phyloP scores from a whole-genome alignment of 2,113 vertebrate species.

The Bambusicola thoracicus region DNA sequence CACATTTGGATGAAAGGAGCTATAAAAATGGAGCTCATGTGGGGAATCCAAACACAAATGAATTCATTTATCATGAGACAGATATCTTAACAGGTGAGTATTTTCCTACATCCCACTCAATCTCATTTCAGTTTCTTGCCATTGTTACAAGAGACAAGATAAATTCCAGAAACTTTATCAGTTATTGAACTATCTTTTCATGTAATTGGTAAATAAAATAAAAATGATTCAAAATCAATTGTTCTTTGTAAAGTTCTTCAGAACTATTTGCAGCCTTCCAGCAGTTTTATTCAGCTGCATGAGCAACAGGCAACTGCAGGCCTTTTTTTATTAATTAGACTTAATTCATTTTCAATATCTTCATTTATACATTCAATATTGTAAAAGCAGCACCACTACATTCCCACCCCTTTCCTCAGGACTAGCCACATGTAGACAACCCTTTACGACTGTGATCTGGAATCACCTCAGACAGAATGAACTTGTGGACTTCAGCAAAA shows the following conservation, averaged over 20 bases:
- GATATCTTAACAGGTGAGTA: not conserved
- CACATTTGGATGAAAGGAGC: not conserved
- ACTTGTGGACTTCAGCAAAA: not conserved
- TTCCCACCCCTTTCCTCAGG: not conserved
- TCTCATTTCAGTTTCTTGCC: not conserved
- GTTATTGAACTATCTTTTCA: slow-evolving; percentile 12
- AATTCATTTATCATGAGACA: not conserved
- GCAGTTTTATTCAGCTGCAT: not conserved
- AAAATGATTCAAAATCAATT: slow-evolving; percentile 36
- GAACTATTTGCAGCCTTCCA: slow-evolving; percentile 17
- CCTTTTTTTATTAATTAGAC: slow-evolving; percentile 64
- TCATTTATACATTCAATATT: slow-evolving; percentile 13
- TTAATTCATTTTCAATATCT: slow-evolving; percentile 60
- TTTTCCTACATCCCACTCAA: not conserved
- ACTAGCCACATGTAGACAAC: not conserved
- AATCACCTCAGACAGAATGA: not conserved
- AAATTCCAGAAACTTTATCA: slow-evolving; percentile 1
- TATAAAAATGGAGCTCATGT: not conserved
- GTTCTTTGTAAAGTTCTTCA: slow-evolving; percentile 22
- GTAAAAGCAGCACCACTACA: not conserved
- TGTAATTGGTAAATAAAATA: slow-evolving; percentile 9
- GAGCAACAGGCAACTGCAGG: not conserved
- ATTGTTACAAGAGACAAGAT: not conserved
- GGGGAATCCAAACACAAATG: slow-evolving; percentile 2
- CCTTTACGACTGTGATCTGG: not conserved